Base-by-base conservation (phyloP, 1,140 invertebrate genomes). In the Heliothis virescens region DNA sequence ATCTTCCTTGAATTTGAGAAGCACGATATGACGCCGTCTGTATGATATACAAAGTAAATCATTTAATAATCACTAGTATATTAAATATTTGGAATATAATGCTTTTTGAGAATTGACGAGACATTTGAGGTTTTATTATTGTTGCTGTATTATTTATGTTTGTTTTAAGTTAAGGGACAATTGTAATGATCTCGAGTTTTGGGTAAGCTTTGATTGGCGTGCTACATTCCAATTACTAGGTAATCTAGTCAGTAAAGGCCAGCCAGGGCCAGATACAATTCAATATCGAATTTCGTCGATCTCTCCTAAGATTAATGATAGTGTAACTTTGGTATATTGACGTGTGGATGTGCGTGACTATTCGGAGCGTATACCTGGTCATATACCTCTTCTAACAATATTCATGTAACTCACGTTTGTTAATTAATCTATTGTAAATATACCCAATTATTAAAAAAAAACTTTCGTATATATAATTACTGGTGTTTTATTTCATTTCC, bases 391-490 rank as follows among this genome's bases (percentile, higher is more conserved):
- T 90, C 86, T 89, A 86, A 91, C 79, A 87, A 91, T 86, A 94
- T 87, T 89, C 89, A 94, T 92, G 86, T 94, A 94, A 92, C 89
- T 92, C 92, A 93, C 89, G 89, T 93, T 94, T 93, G 92, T 93
- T 93, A 92, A 91, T 90, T 92, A 93, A 89, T 90, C 89, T 92
- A 91, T 86, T 94, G 92, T 94, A 94, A 94, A 94, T 94, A 94
- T 93, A 94, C 90, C 92, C 92, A 90, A 93, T 92, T 92, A 93
- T 93, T 92, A 91, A 94, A 93, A 63, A 57, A 94, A 87, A 92
- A 92, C 82, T 94, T 92, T 92, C 91, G 87, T 94, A 94, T 91
- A 91, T 89, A 92, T 81, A 88, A 67, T 74, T 67, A 83, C 79
- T 81, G 71, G 83, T 86, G 87, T 93, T 93, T 93, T 84, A 92